Percentiles rank a stretch among this genome's conserved stretches.
These are phyloP conservation scores for Diloba caeruleocephala DNA, from an alignment of 2,888 invertebrate genomes.

Conservation along the genomic window DNA sequence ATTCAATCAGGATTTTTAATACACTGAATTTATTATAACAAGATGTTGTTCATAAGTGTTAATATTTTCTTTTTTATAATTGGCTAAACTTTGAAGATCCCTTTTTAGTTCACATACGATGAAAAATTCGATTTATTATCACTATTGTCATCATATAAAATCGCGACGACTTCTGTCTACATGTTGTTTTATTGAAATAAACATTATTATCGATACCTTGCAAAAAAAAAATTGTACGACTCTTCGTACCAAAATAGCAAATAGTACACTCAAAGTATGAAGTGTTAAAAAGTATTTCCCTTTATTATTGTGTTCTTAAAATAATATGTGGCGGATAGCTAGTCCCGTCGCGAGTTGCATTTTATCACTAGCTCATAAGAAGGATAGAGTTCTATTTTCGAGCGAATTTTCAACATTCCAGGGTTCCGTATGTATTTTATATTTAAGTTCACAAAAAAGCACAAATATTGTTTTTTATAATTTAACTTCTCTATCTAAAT, in stretches of 20 bases:
- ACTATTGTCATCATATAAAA: conserved; percentile 61
- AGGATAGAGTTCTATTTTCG: conserved; percentile 69
- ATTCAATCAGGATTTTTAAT: conserved; percentile 40
- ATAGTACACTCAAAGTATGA: conserved; percentile 22
- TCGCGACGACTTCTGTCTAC: conserved; percentile 82
- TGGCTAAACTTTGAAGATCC: conserved; percentile 55
- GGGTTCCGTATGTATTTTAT: conserved; percentile 70
- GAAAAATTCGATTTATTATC: conserved; percentile 61
- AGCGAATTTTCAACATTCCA: conserved; percentile 87
- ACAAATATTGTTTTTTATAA: conserved; percentile 63
- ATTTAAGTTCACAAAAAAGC: conserved; percentile 72
- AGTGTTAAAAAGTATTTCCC: conserved; percentile 22
- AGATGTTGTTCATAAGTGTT: conserved; percentile 59
- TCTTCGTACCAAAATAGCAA: conserved; percentile 20
- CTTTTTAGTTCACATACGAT: conserved; percentile 55
- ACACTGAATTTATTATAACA: conserved; percentile 50
- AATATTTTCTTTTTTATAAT: conserved; percentile 57
- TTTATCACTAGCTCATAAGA: conserved; percentile 81
- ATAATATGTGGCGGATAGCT: conserved; percentile 78
- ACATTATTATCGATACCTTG: conserved; percentile 20
- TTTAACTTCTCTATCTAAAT: conserved; percentile 40
- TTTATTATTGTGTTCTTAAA: conserved; percentile 63
- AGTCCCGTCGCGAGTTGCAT: conserved; percentile 86
- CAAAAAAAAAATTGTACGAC: conserved; percentile 5
- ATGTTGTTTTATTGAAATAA: conserved; percentile 77